Conservation (phyloP, 2,113 vertebrate species). For the Oncorhynchus gorbuscha region DNA sequence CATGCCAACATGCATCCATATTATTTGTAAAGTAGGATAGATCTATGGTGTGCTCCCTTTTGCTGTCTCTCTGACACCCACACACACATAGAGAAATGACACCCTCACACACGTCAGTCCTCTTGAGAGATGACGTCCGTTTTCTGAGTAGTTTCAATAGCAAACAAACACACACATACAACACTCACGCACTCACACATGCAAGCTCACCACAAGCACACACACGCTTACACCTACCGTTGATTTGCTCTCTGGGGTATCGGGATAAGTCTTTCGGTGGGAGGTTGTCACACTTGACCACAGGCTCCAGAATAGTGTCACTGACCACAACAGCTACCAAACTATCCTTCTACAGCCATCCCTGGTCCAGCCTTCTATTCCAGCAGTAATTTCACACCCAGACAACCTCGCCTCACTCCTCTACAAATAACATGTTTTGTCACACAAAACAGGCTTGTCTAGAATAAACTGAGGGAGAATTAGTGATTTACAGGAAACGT, state of each 20-base stretch:
- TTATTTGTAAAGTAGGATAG: no score
- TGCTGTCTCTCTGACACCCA: no score
- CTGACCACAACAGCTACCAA: slow-evolving; percentile 24
- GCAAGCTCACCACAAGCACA: background rate
- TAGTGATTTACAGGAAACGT: no score
- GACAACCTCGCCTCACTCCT: background rate
- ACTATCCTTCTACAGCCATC: slow-evolving; percentile 2
- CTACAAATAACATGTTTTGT: background rate
- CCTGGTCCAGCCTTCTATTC: background rate
- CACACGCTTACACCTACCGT: slow-evolving; percentile 15
- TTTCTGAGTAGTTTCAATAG: background rate
- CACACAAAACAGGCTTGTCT: background rate
- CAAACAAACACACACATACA: background rate
- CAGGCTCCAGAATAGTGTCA: slow-evolving; percentile 43
- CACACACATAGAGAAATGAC: background rate
- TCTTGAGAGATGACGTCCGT: background rate
- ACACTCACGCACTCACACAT: background rate
- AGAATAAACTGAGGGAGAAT: no score
- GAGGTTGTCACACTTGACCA: slow-evolving; percentile 31
- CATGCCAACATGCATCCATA: no score
- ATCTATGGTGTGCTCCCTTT: no score
- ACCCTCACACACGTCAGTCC: background rate
- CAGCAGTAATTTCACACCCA: background rate
- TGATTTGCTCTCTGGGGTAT: slow-evolving; percentile 32
- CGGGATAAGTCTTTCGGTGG: slow-evolving; percentile 62